A percentile compares a stretch with the other conserved stretches of the same genome.
phyloP scores from a whole-genome alignment of 2,888 invertebrate species.

The Apantesis nais region DNA sequence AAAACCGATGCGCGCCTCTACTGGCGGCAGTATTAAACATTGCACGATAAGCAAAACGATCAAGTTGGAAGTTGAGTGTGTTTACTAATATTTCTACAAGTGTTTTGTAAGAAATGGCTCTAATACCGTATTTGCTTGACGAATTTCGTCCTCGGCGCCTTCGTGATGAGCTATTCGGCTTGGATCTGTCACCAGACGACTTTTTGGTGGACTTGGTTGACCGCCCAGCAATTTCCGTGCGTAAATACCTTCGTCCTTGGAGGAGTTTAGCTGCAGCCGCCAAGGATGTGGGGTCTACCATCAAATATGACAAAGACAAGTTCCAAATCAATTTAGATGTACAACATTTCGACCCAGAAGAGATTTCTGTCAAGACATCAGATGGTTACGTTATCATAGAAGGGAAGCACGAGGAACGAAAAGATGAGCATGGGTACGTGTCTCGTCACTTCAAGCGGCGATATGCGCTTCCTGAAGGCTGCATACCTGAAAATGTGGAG shows the following conservation, averaged over 20 bases:
- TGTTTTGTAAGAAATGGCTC: conserved; percentile 59
- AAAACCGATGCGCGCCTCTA: conserved; percentile 53
- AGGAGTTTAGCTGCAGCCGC: conserved; percentile 71
- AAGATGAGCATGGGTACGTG: conserved; percentile 90
- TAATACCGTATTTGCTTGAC: conserved; percentile 70
- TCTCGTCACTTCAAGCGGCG: conserved; percentile 91
- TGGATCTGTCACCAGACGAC: conserved; percentile 72
- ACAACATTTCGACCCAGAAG: conserved; percentile 91
- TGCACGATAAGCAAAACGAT: conserved; percentile 31
- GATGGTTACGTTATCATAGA: conserved; percentile 90
- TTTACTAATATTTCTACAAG: not conserved
- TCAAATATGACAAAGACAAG: conserved; percentile 83
- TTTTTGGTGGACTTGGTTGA: conserved; percentile 69
- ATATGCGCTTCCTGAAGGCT: conserved; percentile 90
- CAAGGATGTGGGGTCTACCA: conserved; percentile 82
- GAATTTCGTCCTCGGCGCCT: conserved; percentile 68
- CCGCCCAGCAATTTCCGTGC: conserved; percentile 58
- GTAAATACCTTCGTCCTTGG: conserved; percentile 74
- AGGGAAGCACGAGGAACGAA: conserved; percentile 92
- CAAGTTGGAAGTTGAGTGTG: conserved; percentile 19
- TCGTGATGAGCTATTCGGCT: conserved; percentile 72
- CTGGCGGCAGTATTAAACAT: conserved; percentile 50
- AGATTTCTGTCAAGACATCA: conserved; percentile 90
- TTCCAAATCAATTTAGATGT: conserved; percentile 91
- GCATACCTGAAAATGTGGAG: conserved; percentile 88